Base-by-base conservation (phyloP, 2,888 invertebrate species). In the Caenorhabditis doughertyi region DNA sequence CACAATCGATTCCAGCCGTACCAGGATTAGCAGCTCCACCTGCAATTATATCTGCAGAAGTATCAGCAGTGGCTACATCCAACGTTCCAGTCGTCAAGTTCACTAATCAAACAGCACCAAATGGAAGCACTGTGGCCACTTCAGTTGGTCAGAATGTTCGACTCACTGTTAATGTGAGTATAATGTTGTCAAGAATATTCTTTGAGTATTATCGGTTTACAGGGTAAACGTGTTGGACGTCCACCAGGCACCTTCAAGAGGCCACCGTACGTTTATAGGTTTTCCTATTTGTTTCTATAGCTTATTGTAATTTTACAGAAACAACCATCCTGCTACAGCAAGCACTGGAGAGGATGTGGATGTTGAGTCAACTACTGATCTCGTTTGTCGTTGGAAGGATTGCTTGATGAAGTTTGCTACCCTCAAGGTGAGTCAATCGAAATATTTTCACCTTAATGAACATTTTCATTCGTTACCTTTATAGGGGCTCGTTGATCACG, bases 161-260 rank as follows among this genome's bases (percentile, higher is more conserved):
- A 7, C 74, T 81, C n/a, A 81, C 81, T 1, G 71, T 72, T 18
- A 81, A 81, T 35, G 81, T 81, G n/a, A 80, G 80, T 62, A n/a
- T 35, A 5, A 55, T n/a, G 18, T 53, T 27, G 16, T 16, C 13
- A 29, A 29, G 4, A 27, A 55, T 11, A 55, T 27, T 21, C 8
- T 13, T n/a, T 39, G 39, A 56, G 8, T 35, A 35, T n/a, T n/a
- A 2, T 39, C 11, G 13, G 13, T 53, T 76, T 83, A 3, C 73
- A 85, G 85, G 85, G 85, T 42, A 84, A 84, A 49, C 77, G 85
- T 39, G 83, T 85, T 47, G 85, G 85, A 23, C 79, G 85, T 25
- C 85, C 85, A 25, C 85, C 85, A 18, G 85, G 85, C 3, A 83
- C 85, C 29, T 85, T 81, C 83, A 85, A 85, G 68, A 64, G 83